phyloP scores from a whole-genome alignment of 2,113 vertebrate species.

The Oncorhynchus mykiss region DNA sequence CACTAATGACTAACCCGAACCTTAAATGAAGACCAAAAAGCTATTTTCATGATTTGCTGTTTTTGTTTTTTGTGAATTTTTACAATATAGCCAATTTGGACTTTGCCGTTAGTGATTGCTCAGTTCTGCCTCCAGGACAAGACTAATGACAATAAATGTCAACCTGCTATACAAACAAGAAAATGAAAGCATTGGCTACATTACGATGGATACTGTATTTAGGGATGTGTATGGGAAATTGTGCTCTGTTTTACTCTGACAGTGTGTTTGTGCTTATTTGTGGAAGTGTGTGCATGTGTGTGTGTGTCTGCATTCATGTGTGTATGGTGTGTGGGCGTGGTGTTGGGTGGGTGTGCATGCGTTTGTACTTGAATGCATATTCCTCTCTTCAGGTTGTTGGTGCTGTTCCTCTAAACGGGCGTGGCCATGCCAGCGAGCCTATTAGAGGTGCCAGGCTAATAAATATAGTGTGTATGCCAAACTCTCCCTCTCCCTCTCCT shows the following conservation, averaged over 20 bases:
- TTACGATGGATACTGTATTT: conserved; percentile 35
- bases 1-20: no score
- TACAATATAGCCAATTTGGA: neutral
- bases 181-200: conserved; percentile 34
- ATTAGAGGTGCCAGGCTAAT: conserved; percentile 65
- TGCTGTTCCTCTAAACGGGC: conserved; percentile 45
- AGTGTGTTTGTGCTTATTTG: conserved; percentile 43
- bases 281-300: conserved; percentile 44
- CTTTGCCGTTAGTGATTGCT: no score
- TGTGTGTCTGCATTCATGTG: conserved; percentile 17
- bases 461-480: conserved; percentile 62
- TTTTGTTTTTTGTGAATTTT: no score
- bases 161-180: conserved; percentile 13
- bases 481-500: conserved; percentile 51
- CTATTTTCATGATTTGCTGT: no score
- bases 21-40: no score
- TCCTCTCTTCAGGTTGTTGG: conserved; percentile 36
- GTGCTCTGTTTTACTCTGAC: conserved; percentile 48
- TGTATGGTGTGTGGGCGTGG: neutral
- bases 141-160: no score
- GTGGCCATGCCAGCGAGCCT: conserved; percentile 44
- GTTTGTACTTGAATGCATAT: conserved; percentile 11
- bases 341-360: conserved; percentile 36
- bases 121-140: no score
- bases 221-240: conserved; percentile 14